Evolutionary conservation across 23 tunicate species (phyloP).

Genomic region (Trididemnum miniatum): DNA sequence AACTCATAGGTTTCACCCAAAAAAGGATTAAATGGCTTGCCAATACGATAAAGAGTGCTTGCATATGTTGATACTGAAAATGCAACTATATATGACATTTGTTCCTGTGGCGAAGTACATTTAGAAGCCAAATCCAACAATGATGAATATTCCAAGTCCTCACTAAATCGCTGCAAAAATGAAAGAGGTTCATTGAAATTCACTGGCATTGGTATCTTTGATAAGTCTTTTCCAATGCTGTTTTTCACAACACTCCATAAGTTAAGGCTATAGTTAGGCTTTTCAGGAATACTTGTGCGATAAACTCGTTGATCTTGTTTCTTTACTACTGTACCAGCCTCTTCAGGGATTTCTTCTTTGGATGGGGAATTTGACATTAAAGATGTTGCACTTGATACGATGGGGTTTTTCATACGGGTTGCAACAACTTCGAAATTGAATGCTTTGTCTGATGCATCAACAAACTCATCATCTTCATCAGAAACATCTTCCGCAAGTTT

Average conservation of each 20-base stretch:
- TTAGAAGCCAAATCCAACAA: constrained; percentile 73
- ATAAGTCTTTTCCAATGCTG: constrained; percentile 92
- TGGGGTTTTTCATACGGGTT: constrained; percentile 30
- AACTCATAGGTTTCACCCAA: constrained; percentile 95
- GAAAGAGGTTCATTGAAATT: constrained; percentile 97
- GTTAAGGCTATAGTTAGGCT: constrained; percentile 81
- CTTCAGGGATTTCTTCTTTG: constrained; percentile 30
- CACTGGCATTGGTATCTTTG: constrained; percentile 98
- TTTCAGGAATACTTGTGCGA: constrained; percentile 80
- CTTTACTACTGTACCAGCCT: neutral
- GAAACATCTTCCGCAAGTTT: constrained; percentile 16
- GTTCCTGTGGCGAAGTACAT: constrained; percentile 72
- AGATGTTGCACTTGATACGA: neutral
- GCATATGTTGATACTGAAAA: constrained; percentile 93
- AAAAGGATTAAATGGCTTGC: constrained; percentile 97
- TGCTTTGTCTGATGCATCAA: constrained; percentile 83
- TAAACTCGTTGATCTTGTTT: neutral
- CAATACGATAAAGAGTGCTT: constrained; percentile 69
- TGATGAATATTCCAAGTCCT: constrained; percentile 85
- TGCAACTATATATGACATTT: constrained; percentile 91
- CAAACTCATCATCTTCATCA: constrained; percentile 88
- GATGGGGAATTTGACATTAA: neutral
- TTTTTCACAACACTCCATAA: constrained; percentile 95
- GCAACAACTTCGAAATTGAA: constrained; percentile 39
- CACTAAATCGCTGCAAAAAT: constrained; percentile 84